Conservation (phyloP, 2,113 vertebrate genomes). For the Etheostoma cragini region DNA sequence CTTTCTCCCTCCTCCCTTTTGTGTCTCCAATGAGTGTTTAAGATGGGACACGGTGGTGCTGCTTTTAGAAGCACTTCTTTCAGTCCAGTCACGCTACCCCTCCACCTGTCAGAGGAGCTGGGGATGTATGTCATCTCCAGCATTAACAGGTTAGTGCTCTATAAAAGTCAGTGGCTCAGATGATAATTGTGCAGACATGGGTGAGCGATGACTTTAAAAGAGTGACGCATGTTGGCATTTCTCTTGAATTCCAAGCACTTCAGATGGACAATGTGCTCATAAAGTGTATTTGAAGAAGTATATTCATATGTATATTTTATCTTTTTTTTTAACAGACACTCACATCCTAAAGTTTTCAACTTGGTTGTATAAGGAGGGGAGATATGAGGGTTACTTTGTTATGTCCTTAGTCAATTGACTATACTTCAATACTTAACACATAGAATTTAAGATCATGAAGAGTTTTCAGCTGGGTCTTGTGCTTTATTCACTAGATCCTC, state of each 20-base stretch:
- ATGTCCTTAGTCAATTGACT: not conserved
- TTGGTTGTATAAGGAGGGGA: not conserved
- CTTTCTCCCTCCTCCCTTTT: constrained; percentile 8
- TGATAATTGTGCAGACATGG: constrained; percentile 19
- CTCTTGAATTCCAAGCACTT: not conserved
- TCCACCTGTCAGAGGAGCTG: constrained; percentile 22
- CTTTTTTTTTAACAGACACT: not conserved
- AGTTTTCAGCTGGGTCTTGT: constrained; percentile 12
- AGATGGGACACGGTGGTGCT: not conserved
- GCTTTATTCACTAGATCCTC: constrained; percentile 14
- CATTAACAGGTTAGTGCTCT: constrained; percentile 27
- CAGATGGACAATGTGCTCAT: not conserved
- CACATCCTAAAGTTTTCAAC: constrained; percentile 3
- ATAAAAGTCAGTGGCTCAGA: constrained; percentile 30
- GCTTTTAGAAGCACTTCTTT: constrained; percentile 25
- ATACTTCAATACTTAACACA: too few species aligned
- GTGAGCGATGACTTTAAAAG: constrained; percentile 13
- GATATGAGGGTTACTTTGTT: not conserved
- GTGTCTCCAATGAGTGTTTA: constrained; percentile 18
- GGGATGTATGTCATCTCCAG: constrained; percentile 19
- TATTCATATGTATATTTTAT: not conserved
- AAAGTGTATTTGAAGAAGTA: not conserved
- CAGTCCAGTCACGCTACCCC: constrained; percentile 14
- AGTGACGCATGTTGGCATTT: constrained; percentile 17
- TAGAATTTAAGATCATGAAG: constrained; percentile 4